Percentiles rank a stretch among this genome's conserved stretches.
phyloP scores from a whole-genome alignment of 2,888 invertebrate species.

The Luffia ferchaultella region DNA sequence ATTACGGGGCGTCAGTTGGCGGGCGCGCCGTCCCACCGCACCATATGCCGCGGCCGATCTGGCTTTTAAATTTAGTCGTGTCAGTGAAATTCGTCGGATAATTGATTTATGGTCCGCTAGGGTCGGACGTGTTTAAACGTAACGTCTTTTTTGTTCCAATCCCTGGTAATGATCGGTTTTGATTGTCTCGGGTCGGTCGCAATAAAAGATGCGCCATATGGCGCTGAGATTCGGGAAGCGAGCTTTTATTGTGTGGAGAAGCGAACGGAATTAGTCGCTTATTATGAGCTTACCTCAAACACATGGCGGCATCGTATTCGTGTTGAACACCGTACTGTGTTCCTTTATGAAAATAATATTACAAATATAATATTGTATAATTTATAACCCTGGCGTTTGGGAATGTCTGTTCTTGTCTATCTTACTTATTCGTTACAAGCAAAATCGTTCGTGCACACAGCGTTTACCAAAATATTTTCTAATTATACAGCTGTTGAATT shows the following conservation, averaged over 20 bases:
- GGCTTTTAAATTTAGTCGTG: conserved; percentile 48
- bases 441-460: too few relatives aligned
- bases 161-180: conserved; percentile 57
- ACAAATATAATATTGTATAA: too few relatives aligned
- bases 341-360: too few relatives aligned
- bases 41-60: conserved; percentile 37
- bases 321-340: neutral
- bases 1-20: conserved; percentile 60
- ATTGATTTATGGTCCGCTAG: conserved; percentile 54
- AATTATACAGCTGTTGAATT: too few relatives aligned
- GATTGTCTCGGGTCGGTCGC: conserved; percentile 39
- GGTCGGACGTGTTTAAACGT: conserved; percentile 58
- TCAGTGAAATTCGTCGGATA: conserved; percentile 45
- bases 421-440: too few relatives aligned
- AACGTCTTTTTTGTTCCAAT: conserved; percentile 44
- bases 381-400: too few relatives aligned
- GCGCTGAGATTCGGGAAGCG: conserved; percentile 37
- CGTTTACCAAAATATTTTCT: too few relatives aligned
- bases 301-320: neutral
- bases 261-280: neutral
- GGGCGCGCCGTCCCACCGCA: conserved; percentile 34
- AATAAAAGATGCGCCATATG: conserved; percentile 47
- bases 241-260: neutral
- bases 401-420: too few relatives aligned
- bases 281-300: neutral